These are phyloP conservation scores for Drosophila arizonae DNA, from an alignment of 1,140 invertebrate species.

Conservation along the genomic window DNA sequence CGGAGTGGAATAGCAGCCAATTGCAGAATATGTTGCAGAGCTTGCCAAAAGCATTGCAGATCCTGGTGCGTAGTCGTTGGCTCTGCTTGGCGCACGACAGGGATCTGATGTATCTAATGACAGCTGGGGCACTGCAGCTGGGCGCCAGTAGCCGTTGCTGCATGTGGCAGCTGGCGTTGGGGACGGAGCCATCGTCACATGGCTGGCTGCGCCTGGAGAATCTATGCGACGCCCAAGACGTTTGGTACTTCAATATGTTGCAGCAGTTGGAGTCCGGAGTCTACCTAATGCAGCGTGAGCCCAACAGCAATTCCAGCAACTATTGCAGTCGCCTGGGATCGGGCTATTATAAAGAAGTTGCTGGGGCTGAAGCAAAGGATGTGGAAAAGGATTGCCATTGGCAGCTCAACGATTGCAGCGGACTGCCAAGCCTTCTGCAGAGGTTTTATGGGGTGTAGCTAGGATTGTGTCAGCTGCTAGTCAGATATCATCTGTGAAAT, in stretches of 20 bases:
- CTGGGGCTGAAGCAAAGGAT: neutral
- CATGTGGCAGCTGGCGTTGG: constrained; percentile 41
- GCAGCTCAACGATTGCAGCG: constrained; percentile 52
- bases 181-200: neutral
- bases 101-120: constrained; percentile 36
- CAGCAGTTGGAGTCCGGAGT: neutral
- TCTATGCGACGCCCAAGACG: constrained; percentile 26
- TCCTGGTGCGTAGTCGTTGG: constrained; percentile 29
- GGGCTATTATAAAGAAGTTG: neutral
- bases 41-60: constrained; percentile 31
- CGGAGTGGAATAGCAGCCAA: neutral
- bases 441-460: neutral
- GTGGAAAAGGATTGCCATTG: constrained; percentile 35
- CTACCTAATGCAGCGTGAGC: constrained; percentile 12
- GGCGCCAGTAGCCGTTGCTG: constrained; percentile 55
- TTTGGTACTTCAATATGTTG: constrained; percentile 42
- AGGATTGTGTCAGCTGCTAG: neutral
- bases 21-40: constrained; percentile 61
- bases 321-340: constrained; percentile 25
- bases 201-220: constrained; percentile 44
- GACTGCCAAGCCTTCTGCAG: constrained; percentile 19
- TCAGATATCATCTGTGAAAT: too few relatives aligned
- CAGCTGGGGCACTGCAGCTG: constrained; percentile 28
- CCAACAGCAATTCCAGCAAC: constrained; percentile 24
- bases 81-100: constrained; percentile 49